phyloP scores from a whole-genome alignment of 2,113 vertebrate genomes.

The Cynoglossus semilaevis region DNA sequence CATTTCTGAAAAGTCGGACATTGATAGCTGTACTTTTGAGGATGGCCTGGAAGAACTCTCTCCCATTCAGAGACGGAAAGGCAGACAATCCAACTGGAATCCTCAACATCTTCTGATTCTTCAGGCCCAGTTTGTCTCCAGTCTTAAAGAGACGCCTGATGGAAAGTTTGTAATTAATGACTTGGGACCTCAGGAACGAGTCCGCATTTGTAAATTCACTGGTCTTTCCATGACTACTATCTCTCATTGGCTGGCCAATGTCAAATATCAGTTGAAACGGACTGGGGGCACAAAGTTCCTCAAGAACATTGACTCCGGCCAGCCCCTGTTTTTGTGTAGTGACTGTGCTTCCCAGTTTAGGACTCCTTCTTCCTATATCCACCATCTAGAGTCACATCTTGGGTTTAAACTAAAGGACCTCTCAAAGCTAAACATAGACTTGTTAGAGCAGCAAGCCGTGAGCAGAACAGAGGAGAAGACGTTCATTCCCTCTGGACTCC shows the following conservation, averaged over 20 bases:
- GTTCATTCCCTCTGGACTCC: conserved; percentile 83
- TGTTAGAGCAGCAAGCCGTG: conserved; percentile 90
- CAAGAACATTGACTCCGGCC: conserved; percentile 97
- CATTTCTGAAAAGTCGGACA: conserved; percentile 94
- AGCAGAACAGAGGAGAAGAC: conserved; percentile 86
- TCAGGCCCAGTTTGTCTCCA: conserved; percentile 96
- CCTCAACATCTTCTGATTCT: conserved; percentile 97
- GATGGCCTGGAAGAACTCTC: conserved; percentile 93
- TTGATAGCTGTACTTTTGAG: conserved; percentile 91
- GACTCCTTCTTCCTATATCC: conserved; percentile 95
- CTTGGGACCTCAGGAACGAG: conserved; percentile 95
- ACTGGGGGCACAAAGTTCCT: conserved; percentile 99
- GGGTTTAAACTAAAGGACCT: conserved; percentile 98
- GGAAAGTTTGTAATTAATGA: conserved; percentile 95
- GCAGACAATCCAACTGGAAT: conserved; percentile 99
- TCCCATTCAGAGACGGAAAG: conserved; percentile 94
- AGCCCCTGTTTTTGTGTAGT: conserved; percentile 98
- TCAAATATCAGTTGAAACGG: conserved; percentile 98
- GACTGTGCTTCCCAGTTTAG: conserved; percentile 99
- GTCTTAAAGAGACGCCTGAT: conserved; percentile 90
- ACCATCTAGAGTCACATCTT: conserved; percentile 95
- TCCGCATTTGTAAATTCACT: conserved; percentile 99
- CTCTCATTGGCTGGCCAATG: conserved; percentile 99
- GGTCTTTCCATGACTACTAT: conserved; percentile 99
- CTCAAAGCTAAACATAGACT: conserved; percentile 93